Percentiles rank a stretch among this genome's conserved stretches.
Evolutionary conservation across 2,113 vertebrate species (phyloP).

Genomic region (Pollachius pollachius): DNA sequence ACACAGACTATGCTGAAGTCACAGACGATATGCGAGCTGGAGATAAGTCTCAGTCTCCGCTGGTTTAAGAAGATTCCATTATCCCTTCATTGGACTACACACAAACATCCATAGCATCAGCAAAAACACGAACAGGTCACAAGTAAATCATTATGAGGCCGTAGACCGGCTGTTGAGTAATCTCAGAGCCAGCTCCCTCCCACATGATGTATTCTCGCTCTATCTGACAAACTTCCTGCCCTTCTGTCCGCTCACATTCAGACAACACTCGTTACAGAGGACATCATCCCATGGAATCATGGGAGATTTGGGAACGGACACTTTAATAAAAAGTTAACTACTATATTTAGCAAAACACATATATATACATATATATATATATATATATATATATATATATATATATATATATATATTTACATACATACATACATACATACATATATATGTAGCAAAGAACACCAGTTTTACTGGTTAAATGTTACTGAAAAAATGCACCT

Average conservation of each 20-base stretch:
- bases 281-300: too few relatives aligned
- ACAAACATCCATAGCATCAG: constrained; percentile 48
- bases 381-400: too few relatives aligned
- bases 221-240: constrained; percentile 6
- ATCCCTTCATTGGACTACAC: constrained; percentile 19
- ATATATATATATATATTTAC: too few relatives aligned
- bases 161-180: constrained; percentile 44
- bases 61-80: constrained; percentile 8
- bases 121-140: constrained; percentile 59
- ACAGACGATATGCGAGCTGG: constrained; percentile 22
- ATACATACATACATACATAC: too few relatives aligned
- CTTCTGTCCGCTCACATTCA: not conserved
- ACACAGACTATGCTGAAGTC: not conserved
- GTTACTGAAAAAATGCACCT: too few relatives aligned
- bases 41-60: not conserved
- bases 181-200: constrained; percentile 21
- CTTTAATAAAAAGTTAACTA: not conserved
- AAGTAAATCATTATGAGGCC: constrained; percentile 59
- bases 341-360: too few relatives aligned
- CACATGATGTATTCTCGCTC: constrained; percentile 30
- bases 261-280: not conserved
- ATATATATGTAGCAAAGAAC: too few relatives aligned
- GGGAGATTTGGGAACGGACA: not conserved
- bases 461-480: not conserved
- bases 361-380: too few relatives aligned